Evolutionary conservation across 1,140 invertebrate species (phyloP), one percentile per base, ranked within the genome.

Genomic region (Hyles euphorbiae): DNA sequence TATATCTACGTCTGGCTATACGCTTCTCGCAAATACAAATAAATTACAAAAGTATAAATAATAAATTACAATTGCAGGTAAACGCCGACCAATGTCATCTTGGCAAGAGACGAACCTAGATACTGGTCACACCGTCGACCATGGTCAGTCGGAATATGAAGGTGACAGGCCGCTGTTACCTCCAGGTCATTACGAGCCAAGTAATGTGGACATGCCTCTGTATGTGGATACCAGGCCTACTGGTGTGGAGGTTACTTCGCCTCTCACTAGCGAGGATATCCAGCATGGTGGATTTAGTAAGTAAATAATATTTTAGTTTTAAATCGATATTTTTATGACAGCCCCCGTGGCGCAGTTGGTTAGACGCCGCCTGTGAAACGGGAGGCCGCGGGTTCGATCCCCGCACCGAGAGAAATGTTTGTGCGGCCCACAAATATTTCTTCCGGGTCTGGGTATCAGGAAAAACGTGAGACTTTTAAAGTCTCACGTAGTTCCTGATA

Each of bases 71-170:
- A 22, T 22, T 22, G 22, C 22, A 82, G 78, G 76, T 34, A 86
- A 88, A 74, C 72, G 74, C 48, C 79, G 85, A 1, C 75, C 78
- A 2, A 75, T 73, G n/a, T 89, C 88, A 33, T 91, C 93, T 8
- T 98, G 97, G 94, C 89, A 95, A n/a, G 96, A 98, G 85, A 98
- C 96, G 1, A 96, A 98, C 88, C 78, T 98, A 36, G 96, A 98
- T 78, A 93, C 94, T 0, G 93, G 94, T 59, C 90, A 92, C 56
- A 93, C 92, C 0, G 81, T 91, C 22, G 93, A 94, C 68, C 91
- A 92, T 61, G 92, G 92, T 5, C 76, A 81, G 5, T 65, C 71
- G 1, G 79, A 82, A 5, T 83, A 81, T 46, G 78, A 87, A 11
- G 82, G 78, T 34, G 75, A 78, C 1, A 57, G 56, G 1, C 68